Conservation (phyloP, 2,888 invertebrate genomes). For the Mythimna albipuncta region DNA sequence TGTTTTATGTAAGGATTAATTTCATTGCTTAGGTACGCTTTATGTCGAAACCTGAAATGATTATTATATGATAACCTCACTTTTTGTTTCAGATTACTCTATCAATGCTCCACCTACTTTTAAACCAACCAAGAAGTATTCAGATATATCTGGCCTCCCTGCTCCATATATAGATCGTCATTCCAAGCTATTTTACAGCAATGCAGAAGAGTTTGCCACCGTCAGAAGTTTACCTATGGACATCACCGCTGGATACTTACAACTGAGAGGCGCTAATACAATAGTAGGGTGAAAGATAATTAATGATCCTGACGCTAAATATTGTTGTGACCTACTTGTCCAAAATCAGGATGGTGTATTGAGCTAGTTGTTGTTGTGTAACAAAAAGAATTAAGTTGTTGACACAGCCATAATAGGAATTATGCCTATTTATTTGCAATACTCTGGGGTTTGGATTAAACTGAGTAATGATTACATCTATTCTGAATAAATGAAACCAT, state of each 20-base stretch:
- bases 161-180: constrained; percentile 98
- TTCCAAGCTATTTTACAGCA: constrained; percentile 96
- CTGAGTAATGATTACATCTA: no score
- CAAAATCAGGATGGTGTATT: background rate
- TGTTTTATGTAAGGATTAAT: constrained; percentile 92
- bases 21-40: background rate
- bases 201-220: constrained; percentile 96
- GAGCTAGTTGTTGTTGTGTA: background rate
- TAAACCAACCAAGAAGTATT: constrained; percentile 97
- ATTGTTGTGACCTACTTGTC: background rate
- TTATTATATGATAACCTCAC: constrained; percentile 12
- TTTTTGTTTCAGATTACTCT: constrained; percentile 92
- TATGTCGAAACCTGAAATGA: background rate
- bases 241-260: constrained; percentile 97
- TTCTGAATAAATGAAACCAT: no score
- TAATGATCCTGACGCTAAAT: background rate
- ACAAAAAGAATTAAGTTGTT: no score
- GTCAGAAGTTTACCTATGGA: constrained; percentile 97
- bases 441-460: no score
- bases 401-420: no score
- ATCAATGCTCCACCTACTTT: constrained; percentile 98
- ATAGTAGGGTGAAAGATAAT: constrained; percentile 91
- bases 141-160: constrained; percentile 96
- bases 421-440: no score
- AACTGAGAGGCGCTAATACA: constrained; percentile 95